Evolutionary conservation across 2,113 vertebrate genomes (phyloP).

Genomic region (Pseudopodoces humilis): DNA sequence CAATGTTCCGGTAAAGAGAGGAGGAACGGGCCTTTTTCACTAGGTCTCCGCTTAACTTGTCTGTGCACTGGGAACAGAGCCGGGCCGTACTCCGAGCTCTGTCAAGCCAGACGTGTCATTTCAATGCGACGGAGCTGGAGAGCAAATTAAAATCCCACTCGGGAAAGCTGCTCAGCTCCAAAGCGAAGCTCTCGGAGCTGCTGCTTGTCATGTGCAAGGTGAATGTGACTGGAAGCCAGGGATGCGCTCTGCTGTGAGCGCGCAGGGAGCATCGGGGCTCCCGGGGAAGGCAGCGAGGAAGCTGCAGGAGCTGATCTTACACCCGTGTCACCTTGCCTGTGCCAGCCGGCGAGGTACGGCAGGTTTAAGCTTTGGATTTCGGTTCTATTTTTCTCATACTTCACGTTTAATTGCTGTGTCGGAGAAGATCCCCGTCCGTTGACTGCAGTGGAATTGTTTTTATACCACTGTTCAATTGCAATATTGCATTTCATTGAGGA

Average conservation of each 20-base stretch:
- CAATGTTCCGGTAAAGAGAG: background rate
- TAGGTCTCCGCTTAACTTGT: background rate
- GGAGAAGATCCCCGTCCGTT: background rate
- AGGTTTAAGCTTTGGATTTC: background rate
- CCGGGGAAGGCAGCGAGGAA: rapidly evolving
- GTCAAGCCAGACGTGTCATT: background rate
- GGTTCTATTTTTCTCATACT: background rate
- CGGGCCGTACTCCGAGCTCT: background rate
- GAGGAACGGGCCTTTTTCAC: background rate
- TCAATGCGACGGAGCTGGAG: background rate
- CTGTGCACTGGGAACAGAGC: background rate
- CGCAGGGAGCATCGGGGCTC: rapidly evolving
- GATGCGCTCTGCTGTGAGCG: rapidly evolving
- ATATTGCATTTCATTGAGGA: background rate
- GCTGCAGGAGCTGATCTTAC: rapidly evolving
- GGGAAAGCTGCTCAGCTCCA: background rate
- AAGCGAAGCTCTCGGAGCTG: background rate
- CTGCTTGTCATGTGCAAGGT: background rate
- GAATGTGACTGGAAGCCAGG: background rate
- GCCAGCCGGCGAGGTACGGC: background rate
- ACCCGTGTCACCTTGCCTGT: background rate
- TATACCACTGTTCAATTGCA: background rate
- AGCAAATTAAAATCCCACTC: background rate
- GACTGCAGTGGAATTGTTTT: background rate
- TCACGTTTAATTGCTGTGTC: background rate